Base-by-base conservation (phyloP, 2,113 vertebrate genomes). In the Laterallus jamaicensis region DNA sequence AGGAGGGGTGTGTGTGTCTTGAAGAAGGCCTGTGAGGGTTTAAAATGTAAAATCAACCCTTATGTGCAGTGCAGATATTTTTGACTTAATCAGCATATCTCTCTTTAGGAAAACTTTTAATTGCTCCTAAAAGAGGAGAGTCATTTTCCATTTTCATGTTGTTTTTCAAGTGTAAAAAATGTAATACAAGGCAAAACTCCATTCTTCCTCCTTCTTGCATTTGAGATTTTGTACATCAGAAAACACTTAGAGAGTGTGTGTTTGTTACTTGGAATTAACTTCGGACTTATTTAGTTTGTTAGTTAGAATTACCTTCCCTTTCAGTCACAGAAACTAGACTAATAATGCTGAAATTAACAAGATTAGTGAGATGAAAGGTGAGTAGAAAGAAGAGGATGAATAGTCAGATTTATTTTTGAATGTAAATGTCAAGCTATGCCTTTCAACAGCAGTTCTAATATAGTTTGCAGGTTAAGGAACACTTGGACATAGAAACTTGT, bases 1-100 rank as follows among this genome's bases (percentile, higher is more conserved):
- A 90, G 93, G 97, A 97, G 97, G 95, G 97, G 95, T 67, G 63
- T 24, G 69, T 82, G 59, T 95, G 78, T 97, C 93, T 93, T 94
- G 89, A 93, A 91, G 89, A 93, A 91, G 75, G 84, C 67, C 64
- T 5, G 24, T 78, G 69, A 86, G 35, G 55, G 49, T 93, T 95
- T 81, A 86, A 91, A 92, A 93, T 66, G 69, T 75, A 92, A 94
- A 96, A 95, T 92, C 86, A 89, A 78, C 63, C 49, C n/a, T 88
- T 85, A 56, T 10, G 58, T 50, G 64, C 63, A 73, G 26, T 86
- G 79, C 20, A 58, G 81, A 86, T 88, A 74, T 76, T 95, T 95
- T 92, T 94, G 81, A 93, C 89, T 93, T 90, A 89, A 95, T 96
- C 76, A 92, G n/a, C 35, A 28, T 88, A 56, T 59, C 37, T 71